Percentiles rank a stretch among this genome's conserved stretches.
These are phyloP conservation scores for Arnoldichthys spilopterus DNA, from an alignment of 2,797 vertebrate species.

Conservation along the genomic window DNA sequence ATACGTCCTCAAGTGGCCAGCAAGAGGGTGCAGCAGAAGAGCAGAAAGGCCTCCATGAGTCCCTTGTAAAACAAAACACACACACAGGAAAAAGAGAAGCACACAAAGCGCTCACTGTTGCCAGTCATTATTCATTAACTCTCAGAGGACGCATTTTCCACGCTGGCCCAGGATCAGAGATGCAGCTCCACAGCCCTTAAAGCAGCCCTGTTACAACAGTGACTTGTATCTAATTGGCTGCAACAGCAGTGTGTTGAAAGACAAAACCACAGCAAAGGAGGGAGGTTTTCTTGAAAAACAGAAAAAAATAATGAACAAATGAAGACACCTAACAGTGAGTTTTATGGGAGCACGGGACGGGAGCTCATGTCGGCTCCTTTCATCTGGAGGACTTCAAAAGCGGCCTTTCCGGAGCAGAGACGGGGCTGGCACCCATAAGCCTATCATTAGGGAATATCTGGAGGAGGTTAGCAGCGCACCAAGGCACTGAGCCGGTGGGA, in stretches of 20 bases:
- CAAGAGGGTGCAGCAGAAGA: conserved; percentile 33
- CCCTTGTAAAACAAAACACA: conserved; percentile 23
- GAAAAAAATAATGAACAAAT: conserved; percentile 54
- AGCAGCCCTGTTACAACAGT: conserved; percentile 63
- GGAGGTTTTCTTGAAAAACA: conserved; percentile 46
- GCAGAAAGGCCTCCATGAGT: conserved; percentile 26
- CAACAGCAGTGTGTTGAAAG: conserved; percentile 61
- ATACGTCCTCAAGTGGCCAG: conserved; percentile 45
- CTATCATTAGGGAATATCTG: conserved; percentile 79
- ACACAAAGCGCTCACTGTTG: conserved; percentile 63
- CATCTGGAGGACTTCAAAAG: conserved; percentile 71
- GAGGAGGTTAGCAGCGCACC: conserved; percentile 71
- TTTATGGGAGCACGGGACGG: conserved; percentile 50
- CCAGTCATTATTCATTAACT: conserved; percentile 65
- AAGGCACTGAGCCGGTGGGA: conserved; percentile 69
- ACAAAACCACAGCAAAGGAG: conserved; percentile 62
- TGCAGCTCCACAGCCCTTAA: conserved; percentile 56
- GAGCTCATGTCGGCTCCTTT: conserved; percentile 54
- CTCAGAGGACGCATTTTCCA: conserved; percentile 61
- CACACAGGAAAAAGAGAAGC: conserved; percentile 32
- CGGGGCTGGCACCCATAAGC: conserved; percentile 66
- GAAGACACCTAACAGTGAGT: conserved; percentile 64
- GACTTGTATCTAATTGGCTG: conserved; percentile 61
- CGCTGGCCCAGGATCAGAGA: conserved; percentile 63
- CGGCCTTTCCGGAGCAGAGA: conserved; percentile 65